Base-by-base conservation (phyloP, 2,888 invertebrate species). In the Drosophila longiperda region DNA sequence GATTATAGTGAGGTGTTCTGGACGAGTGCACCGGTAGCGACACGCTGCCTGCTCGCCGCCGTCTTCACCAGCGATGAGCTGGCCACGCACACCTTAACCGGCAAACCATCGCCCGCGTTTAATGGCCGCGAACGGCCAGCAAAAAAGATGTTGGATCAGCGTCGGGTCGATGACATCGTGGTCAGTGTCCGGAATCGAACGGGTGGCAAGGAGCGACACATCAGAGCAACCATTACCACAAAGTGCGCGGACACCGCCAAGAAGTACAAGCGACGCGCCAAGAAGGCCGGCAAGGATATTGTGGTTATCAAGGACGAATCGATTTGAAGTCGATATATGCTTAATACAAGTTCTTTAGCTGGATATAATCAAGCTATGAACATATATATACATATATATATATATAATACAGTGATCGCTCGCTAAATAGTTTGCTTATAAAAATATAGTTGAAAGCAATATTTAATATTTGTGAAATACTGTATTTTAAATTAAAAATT, bases 191-290 rank as follows among this genome's bases (percentile, higher is more conserved):
- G 93, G 6, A 85, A 91, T 33, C 93, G 93, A 66, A 95, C 94
- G 69, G 91, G 77, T 1, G 94, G 94, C 2, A 93, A 93, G 40
- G 94, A 94, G 84, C 94, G 94, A 66, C 90, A 94, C 71, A 94
- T 95, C 1, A 94, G 95, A 65, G 93, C 92, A 65, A 93, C 93
- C 33, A 95, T 95, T 29, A 95, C 95, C 29, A 94, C 94, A 1
- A 95, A 95, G 86, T 95, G 95, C 78, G 94, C 94, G 0, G 95
- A 95, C 77, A 95, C 95, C 86, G 94, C 94, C 4, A 95, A 94
- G 88, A 92, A 95, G 80, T 94, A 93, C 78, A 94, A 94, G 81
- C 80, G 85, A 1, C 78, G 81, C 11, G 77, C 87, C 58, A 83
- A 77, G 29, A 82, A 73, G 61, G 77, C 71, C 0, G 50, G 42